Conservation (phyloP, 2,888 invertebrate genomes). For the Latrodectus elegans region DNA sequence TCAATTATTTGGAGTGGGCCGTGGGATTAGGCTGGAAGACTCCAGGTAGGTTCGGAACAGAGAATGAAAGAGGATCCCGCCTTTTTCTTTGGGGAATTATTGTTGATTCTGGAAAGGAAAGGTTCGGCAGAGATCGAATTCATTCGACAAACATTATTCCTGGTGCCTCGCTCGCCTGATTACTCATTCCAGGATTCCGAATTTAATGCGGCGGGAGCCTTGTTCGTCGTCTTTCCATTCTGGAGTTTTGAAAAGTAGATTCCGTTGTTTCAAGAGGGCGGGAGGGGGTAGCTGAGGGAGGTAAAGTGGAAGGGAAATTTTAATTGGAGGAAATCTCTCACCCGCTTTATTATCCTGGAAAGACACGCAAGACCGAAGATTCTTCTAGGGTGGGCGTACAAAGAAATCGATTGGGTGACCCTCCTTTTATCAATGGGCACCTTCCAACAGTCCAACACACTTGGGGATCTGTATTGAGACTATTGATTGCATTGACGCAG, state of each 20-base stretch:
- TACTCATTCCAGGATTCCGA: slow-evolving; percentile 65
- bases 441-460: neutral
- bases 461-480: neutral
- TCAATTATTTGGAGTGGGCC: slow-evolving; percentile 68
- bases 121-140: slow-evolving; percentile 50
- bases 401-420: slow-evolving; percentile 1
- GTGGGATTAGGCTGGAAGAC: slow-evolving; percentile 46
- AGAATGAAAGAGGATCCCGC: slow-evolving; percentile 11
- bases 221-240: neutral
- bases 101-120: slow-evolving; percentile 55
- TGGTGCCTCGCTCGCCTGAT: slow-evolving; percentile 52
- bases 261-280: slow-evolving; percentile 46
- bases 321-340: slow-evolving; percentile 61
- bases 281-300: neutral
- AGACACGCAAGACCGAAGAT: slow-evolving; percentile 8
- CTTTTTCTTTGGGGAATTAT: slow-evolving; percentile 66
- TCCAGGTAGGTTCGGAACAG: slow-evolving; percentile 29
- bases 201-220: slow-evolving; percentile 46
- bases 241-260: slow-evolving; percentile 44
- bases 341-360: slow-evolving; percentile 42
- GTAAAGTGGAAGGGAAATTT: slow-evolving; percentile 46
- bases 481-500: neutral
- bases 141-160: slow-evolving; percentile 69
- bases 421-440: neutral
- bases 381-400: neutral